Base-by-base conservation (phyloP, 1,140 invertebrate genomes). In the Drosophila guanche region DNA sequence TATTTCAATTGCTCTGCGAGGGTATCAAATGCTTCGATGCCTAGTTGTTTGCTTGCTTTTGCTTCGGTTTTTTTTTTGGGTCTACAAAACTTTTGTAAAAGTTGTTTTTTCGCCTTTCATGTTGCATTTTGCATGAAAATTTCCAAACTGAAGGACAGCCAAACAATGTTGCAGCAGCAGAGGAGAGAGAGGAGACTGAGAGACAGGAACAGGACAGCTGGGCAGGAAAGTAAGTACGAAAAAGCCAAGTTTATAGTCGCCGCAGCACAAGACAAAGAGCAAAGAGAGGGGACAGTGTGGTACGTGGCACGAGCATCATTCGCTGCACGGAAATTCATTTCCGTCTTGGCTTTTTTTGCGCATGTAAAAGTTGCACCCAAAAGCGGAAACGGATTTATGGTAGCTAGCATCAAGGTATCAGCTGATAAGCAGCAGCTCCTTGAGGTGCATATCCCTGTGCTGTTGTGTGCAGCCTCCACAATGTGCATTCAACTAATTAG, bases 401-500 rank as follows among this genome's bases (percentile, higher is more conserved):
- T n/a, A n/a, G n/a, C n/a, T n/a, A n/a, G n/a, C n/a, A n/a, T n/a
- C n/a, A 70, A 86, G 80, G 80, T 86, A 76, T 52, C 14, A 51
- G 67, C 67, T 67, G 60, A 16, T 43, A 29, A 8, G 10, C 33
- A 10, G 10, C 33, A 4, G 8, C 33, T 37, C 33, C 33, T 37
- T 20, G 7, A 12, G 50, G 29, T 52, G 14, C 33, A 52, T 46
- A 68, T 67, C n/a, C n/a, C n/a, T n/a, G n/a, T n/a, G n/a, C n/a
- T n/a, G n/a, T n/a, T n/a, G n/a, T n/a, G n/a, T n/a, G n/a, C n/a
- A n/a, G n/a, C n/a, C n/a, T 56, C 56, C 70, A 81, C 83, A 86
- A 86, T 86, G 81, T 88, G 83, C 77, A 86, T 63, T 68, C 83
- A 86, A 86, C 81, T 86, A 86, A 86, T 86, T 86, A 86, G 65